Base-by-base conservation (phyloP, 92 coral and sea anemone species). In the Palythoa grandiflora region DNA sequence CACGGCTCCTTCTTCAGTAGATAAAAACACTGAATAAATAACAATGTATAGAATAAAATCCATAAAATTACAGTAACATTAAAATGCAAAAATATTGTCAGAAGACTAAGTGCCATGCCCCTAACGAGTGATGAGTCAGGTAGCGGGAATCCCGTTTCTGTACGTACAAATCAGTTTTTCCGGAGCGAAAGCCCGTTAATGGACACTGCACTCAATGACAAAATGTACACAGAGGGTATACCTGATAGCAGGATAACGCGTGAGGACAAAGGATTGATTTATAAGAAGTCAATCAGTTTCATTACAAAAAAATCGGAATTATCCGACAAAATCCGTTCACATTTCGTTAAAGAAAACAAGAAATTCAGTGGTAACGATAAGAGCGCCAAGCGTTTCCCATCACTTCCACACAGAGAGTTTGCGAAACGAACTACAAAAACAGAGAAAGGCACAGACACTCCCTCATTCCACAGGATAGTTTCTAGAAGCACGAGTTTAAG, bases 161-260 rank as follows among this genome's bases (percentile, higher is more conserved):
- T 3, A 70, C 20, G 74, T 20, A 10, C 74, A 12, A 28, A 35
- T 35, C 44, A 35, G 12, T 35, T 70, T 28, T 8, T 20, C 44
- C 47, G 40, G 85, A 47, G 59, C 55, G 57, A 44, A 9, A 68
- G 40, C 11, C 85, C 74, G 38, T 35, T 63, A 19, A 47, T 80
- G 52, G 85, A 65, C 38, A 65, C 85, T 12, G 60, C 59, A 65
- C 20, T 80, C 60, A 65, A 80, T 63, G 85, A 65, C 37, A 80
- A 80, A 47, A 66, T 9, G 9, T 21, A 47, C 53, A 8, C 63
- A 14, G 85, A 44, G 55, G 16, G 28, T 40, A 17, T 65, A 19
- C 36, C 85, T 65, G 85, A 44, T 5, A 65, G 35, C 53, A 40
- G 65, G 73, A 65, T 39, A 44, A 12, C 75, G 21, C 75, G 75